Base-by-base conservation (phyloP, 2,797 vertebrate genomes). In the Dromococcyx pavoninus region DNA sequence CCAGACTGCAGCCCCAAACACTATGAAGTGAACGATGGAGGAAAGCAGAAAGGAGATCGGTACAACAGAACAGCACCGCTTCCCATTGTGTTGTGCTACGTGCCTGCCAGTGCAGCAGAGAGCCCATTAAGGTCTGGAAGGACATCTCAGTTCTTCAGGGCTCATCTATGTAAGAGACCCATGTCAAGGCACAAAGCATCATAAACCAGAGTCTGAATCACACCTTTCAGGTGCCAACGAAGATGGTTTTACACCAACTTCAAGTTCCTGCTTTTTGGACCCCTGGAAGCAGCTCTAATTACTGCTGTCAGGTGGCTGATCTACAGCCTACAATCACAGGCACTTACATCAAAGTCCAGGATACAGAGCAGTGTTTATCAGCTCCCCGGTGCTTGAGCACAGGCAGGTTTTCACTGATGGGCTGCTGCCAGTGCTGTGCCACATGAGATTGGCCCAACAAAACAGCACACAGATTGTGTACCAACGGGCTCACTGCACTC, bases 1-100 rank as follows among this genome's bases (percentile, higher is more conserved):
- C 15, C 51, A 84, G 51, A 61, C 60, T 28, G 58, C 0, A 54
- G 64, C 35, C 30, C 24, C 57, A 50, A 32, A 48, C 10, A 6
- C 30, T 2, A 1, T 2, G 7, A 32, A 51, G 50, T 5, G 7
- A 35, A 33, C 0, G 11, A 39, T 32, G 53, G 10, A 78, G 53
- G 46, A 50, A 23, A 33, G 32, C 3, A 5, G 32, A n/a, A 37
- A 53, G 43, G 54, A n/a, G 65, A 15, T 5, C 2, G 5, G 56
- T 6, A 17, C 11, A 28, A 25, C 41, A 19, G 48, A 37, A 43
- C 76, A 66, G 33, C 0, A 0, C 4, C 17, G 2, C 60, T 44
- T 57, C 12, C 50, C 12, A 1, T 1, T 7, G 48, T 0, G 0
- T 9, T 19, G 16, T 0, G 11, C 1, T 5, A 66, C 13, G 8